These are phyloP conservation scores for Nerophis lumbriciformis DNA, from an alignment of 2,113 vertebrate species.

Conservation along the genomic window DNA sequence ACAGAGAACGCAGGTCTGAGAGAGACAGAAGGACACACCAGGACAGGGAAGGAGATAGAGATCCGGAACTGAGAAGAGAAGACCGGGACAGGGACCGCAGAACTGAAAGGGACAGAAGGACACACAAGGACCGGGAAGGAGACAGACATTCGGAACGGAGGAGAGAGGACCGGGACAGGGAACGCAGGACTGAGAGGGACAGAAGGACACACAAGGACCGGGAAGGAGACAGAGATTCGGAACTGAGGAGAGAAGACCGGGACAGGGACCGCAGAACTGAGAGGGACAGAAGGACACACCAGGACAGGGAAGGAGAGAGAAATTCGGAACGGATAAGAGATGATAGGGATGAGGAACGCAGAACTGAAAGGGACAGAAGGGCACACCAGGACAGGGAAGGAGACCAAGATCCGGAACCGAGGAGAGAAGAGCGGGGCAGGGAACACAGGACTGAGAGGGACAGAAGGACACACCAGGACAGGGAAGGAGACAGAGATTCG, in stretches of 20 bases:
- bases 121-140: conserved; percentile 38
- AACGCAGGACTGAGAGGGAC: conserved; percentile 31
- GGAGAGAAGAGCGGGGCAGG: conserved; percentile 27
- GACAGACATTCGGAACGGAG: conserved; percentile 32
- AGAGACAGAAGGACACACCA: neutral
- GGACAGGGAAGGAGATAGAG: too few relatives aligned
- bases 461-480: conserved; percentile 31
- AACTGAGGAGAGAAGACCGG: conserved; percentile 1
- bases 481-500: conserved; percentile 37
- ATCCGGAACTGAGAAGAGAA: neutral
- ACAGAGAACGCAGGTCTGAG: conserved; percentile 43
- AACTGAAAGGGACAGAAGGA: conserved; percentile 34
- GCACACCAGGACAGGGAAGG: conserved; percentile 49
- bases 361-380: conserved; percentile 31
- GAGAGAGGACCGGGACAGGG: conserved; percentile 48
- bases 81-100: conserved; percentile 5
- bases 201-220: conserved; percentile 53
- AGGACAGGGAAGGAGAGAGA: conserved; percentile 33
- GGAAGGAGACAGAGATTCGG: conserved; percentile 22
- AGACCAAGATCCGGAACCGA: conserved; percentile 51
- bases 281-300: conserved; percentile 29
- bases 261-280: conserved; percentile 15
- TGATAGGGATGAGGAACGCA: conserved; percentile 13
- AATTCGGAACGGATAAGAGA: neutral
- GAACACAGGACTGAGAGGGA: conserved; percentile 19